These are phyloP conservation scores for Girardia tigrina DNA, from an alignment of 2,888 invertebrate genomes.

Conservation along the genomic window DNA sequence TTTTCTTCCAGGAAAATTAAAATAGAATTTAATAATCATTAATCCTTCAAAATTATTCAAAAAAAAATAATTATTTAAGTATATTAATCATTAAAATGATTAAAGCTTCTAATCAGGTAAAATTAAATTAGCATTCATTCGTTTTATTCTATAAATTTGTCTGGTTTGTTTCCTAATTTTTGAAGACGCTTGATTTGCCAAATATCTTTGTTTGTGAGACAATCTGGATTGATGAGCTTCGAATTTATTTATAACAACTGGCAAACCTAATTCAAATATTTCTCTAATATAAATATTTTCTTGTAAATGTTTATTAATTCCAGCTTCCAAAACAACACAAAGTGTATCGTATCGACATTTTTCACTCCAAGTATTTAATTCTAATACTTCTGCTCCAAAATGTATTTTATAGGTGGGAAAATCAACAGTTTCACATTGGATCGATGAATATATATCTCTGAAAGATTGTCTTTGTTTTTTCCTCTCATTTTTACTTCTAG, in stretches of 20 bases:
- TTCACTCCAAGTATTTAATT: background rate
- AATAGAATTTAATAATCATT: no score
- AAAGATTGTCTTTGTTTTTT: slow-evolving; percentile 17
- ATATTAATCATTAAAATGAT: background rate
- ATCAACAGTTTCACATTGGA: background rate
- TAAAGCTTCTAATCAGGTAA: background rate
- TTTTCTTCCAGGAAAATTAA: no score
- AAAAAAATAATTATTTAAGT: background rate
- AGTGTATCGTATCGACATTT: slow-evolving; percentile 4
- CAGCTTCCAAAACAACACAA: background rate
- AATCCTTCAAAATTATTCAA: no score
- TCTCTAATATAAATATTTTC: slow-evolving; percentile 23
- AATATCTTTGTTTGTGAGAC: slow-evolving; percentile 13
- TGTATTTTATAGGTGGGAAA: slow-evolving; percentile 3
- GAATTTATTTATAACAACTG: background rate
- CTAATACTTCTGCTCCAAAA: background rate
- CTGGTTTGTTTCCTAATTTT: background rate
- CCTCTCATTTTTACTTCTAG: background rate
- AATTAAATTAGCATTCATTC: slow-evolving; percentile 4
- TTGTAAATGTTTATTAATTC: slow-evolving; percentile 11
- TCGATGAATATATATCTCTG: background rate
- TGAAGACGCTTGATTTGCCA: slow-evolving; percentile 4
- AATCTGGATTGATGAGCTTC: background rate
- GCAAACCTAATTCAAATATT: slow-evolving; percentile 2
- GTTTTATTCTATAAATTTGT: background rate